These are phyloP conservation scores for Bradysia coprophila DNA, from an alignment of 1,140 invertebrate genomes.

Conservation along the genomic window DNA sequence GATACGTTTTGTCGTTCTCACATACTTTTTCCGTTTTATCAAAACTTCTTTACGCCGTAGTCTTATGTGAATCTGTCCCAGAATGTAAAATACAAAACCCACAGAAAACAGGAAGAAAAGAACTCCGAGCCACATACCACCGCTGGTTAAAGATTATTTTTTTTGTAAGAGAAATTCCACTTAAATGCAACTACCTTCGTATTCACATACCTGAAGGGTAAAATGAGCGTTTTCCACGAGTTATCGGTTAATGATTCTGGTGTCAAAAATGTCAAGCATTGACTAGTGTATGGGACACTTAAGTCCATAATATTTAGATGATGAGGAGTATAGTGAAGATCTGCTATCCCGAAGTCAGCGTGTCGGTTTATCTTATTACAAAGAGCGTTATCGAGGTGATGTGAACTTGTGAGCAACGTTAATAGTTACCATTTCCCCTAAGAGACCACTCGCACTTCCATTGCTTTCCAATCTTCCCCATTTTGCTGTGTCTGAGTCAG, in stretches of 20 bases:
- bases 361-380: constrained; percentile 22
- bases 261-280: constrained; percentile 67
- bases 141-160: constrained; percentile 6
- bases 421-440: constrained; percentile 40
- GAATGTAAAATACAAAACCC: constrained; percentile 15
- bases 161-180: background rate
- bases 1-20: no score
- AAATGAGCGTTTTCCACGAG: constrained; percentile 62
- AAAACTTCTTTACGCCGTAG: background rate
- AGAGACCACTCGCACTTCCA: constrained; percentile 41
- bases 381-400: background rate
- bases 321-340: constrained; percentile 50
- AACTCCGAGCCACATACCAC: constrained; percentile 18
- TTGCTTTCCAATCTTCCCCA: constrained; percentile 42
- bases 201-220: constrained; percentile 49
- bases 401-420: background rate
- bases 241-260: constrained; percentile 58
- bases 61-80: constrained; percentile 4
- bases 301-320: constrained; percentile 51
- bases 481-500: constrained; percentile 31
- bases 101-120: constrained; percentile 17
- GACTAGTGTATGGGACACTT: constrained; percentile 55
- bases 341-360: constrained; percentile 56
- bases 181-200: background rate
- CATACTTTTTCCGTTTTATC: no score